Evolutionary conservation across 2,888 invertebrate genomes (phyloP).

Genomic region (Temnothorax rugatulus): DNA sequence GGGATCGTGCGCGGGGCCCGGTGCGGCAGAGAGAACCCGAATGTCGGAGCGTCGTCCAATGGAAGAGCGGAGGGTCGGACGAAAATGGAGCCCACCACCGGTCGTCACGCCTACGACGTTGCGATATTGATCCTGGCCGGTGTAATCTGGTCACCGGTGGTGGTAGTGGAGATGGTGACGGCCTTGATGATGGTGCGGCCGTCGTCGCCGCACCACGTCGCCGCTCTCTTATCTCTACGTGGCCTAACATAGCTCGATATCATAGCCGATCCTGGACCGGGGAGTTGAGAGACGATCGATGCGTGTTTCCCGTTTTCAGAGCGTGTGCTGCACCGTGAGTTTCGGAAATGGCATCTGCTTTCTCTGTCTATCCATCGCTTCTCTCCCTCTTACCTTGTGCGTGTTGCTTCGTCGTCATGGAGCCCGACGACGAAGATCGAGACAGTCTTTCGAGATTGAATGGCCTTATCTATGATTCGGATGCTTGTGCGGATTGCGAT

Average conservation of each 20-base stretch:
- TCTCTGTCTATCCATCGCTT: constrained; percentile 23
- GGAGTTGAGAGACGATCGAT: constrained; percentile 59
- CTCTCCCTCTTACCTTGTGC: constrained; percentile 35
- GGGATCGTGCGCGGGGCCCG: constrained; percentile 35
- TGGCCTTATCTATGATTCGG: constrained; percentile 20
- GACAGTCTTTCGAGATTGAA: constrained; percentile 17
- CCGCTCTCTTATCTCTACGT: constrained; percentile 68
- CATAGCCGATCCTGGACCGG: constrained; percentile 72
- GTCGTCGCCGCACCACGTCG: constrained; percentile 42
- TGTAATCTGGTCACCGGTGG: constrained; percentile 78
- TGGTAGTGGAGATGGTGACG: constrained; percentile 82
- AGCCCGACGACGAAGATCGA: background rate
- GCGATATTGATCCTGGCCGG: constrained; percentile 84
- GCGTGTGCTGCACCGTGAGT: constrained; percentile 49
- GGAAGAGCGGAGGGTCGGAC: constrained; percentile 61
- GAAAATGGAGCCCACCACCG: constrained; percentile 73
- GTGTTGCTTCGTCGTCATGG: constrained; percentile 18
- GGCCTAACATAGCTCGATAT: constrained; percentile 75
- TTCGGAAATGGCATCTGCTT: constrained; percentile 48
- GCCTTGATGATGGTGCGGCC: constrained; percentile 69
- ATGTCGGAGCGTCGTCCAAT: constrained; percentile 66
- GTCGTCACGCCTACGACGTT: constrained; percentile 76
- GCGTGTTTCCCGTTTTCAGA: constrained; percentile 58
- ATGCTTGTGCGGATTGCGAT: constrained; percentile 8
- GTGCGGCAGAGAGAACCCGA: constrained; percentile 50